Evolutionary conservation across 2,113 vertebrate genomes (phyloP), one percentile per base, ranked within the genome.

Genomic region (Lepus europaeus): DNA sequence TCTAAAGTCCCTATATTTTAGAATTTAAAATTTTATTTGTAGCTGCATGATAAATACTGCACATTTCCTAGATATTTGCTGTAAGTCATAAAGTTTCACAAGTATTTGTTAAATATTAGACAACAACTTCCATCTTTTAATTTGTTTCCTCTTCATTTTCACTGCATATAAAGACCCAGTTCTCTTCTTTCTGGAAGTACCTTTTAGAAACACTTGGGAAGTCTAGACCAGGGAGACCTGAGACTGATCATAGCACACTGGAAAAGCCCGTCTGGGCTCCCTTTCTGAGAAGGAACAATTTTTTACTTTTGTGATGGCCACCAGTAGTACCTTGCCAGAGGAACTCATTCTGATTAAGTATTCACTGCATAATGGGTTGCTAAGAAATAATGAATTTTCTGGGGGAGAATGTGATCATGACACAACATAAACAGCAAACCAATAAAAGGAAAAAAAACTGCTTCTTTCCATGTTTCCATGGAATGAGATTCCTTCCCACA

Each of bases 111-210:
- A 96, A 89, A n/a, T 56, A 4, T 39, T 79, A 49, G 9, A 74
- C 49, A 84, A 51, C 29, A 89, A 12, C 19, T 22, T 66, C 16
- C 19, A 64, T 72, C 45, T 84, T 39, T 86, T 83, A 72, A 39
- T 72, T 76, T 82, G 23, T 20, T 36, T 72, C 63, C 36, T 76
- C 27, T 86, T 94, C 69, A 74, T 36, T 80, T 92, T 94, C n/a
- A 27, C 31, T 72, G 20, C 64, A 74, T n/a, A 61, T 64, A 64
- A 82, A 90, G 45, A 76, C 13, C 17, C 14, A 36, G 61, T 59
- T 68, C 4, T 91, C 33, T 91, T 82, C 53, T 85, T 89, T 88
- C 31, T 77, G 61, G 63, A 89, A 88, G 25, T 22, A 63, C 22
- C 27, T 73, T 78, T 72, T 36, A 73, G n/a, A 74, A 27, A 31